Base-by-base conservation (phyloP, 2,797 vertebrate genomes). In the Uromys caudimaculatus region DNA sequence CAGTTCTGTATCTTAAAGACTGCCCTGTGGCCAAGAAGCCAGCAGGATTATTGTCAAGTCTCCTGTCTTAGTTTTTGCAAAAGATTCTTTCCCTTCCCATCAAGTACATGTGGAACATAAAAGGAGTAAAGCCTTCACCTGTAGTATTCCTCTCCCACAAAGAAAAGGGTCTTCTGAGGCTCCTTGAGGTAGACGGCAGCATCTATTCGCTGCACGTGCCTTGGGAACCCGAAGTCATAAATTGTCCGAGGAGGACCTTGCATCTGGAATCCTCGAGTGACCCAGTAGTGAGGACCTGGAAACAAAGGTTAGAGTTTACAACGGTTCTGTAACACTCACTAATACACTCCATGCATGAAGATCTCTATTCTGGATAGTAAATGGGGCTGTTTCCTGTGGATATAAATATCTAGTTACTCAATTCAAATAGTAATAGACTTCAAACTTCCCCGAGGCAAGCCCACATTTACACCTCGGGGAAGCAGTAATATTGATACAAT, bases 101-200 rank as follows among this genome's bases (percentile, higher is more conserved):
- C 56, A 62, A 82, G 56, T 77, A 54, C 44, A 75, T 27, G 17
- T 81, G 50, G 35, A 77, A 7, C 71, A 60, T 9, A 58, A 73
- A 81, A 90, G 38, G 44, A 79, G 50, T 41, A 76, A 95, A 94
- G 38, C 9, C 13, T 90, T 52, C 69, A 90, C 97, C 96, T 98
- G 93, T 98, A 98, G 84, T 97, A 98, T 58, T 98, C 91, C 32
- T 98, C 94, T 92, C 91, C 97, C 73, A 98, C 92, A 87, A 98
- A 98, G 95, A 98, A 98, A 24, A 98, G 79, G 0, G 97, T 97
- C 93, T 98, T 97, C 92, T 96, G 98, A 10, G 97, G 73, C 24
- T 97, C 87, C 81, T 83, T 98, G 79, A 98, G 91, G 38, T 98
- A 97, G 78, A 98, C 95, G 0, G 97, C 97, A 19, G 97, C 97